Conservation (phyloP, 2,797 vertebrate species). For the Siniperca undulata region DNA sequence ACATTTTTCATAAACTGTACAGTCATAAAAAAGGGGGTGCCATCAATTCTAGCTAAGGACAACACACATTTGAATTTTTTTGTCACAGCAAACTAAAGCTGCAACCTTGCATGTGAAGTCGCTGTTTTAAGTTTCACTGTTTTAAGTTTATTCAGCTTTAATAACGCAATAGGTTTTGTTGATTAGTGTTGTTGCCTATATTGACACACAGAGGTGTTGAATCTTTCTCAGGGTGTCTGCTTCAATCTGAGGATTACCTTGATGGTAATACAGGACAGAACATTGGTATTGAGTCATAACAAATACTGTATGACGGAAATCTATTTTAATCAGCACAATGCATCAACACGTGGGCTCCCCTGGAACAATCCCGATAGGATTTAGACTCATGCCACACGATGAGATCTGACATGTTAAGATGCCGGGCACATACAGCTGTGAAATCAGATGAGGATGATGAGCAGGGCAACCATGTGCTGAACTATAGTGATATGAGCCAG, state of each 20-base stretch:
- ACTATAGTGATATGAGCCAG: conserved; percentile 50
- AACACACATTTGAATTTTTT: too few relatives aligned
- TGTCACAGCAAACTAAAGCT: too few relatives aligned
- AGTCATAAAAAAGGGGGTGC: too few relatives aligned
- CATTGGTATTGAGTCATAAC: conserved; percentile 38
- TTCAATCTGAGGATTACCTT: conserved; percentile 47
- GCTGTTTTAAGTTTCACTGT: not conserved
- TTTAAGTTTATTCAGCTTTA: not conserved
- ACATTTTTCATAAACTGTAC: too few relatives aligned
- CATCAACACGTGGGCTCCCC: conserved; percentile 55
- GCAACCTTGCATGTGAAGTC: too few relatives aligned
- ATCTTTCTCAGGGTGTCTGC: conserved; percentile 20
- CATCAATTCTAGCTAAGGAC: too few relatives aligned
- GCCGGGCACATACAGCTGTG: conserved; percentile 59
- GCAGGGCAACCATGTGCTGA: conserved; percentile 55
- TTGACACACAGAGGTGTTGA: not conserved
- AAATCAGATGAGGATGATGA: conserved; percentile 70
- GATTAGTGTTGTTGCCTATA: not conserved
- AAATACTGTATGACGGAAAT: conserved; percentile 43
- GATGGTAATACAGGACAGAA: conserved; percentile 29
- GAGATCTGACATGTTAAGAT: conserved; percentile 63
- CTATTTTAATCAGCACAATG: conserved; percentile 70
- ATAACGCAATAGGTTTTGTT: not conserved
- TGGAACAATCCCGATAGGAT: conserved; percentile 65
- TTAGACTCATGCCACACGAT: conserved; percentile 53